These are phyloP conservation scores for Muntiacus muntjak DNA, from an alignment of 2,113 vertebrate genomes.

Conservation along the genomic window DNA sequence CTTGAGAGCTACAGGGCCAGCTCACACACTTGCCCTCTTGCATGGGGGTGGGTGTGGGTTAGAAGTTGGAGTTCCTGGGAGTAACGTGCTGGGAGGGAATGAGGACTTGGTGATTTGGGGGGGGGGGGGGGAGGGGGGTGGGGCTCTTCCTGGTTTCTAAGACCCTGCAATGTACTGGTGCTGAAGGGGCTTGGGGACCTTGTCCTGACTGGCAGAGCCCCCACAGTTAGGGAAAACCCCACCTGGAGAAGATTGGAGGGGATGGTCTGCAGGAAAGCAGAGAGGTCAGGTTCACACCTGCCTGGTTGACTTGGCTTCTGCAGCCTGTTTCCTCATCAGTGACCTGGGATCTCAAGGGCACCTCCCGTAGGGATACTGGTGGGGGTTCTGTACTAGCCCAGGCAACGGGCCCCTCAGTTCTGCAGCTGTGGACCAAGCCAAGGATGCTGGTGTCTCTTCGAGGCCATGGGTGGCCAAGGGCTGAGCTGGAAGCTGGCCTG, in stretches of 20 bases:
- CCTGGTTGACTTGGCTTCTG: background rate
- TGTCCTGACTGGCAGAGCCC: background rate
- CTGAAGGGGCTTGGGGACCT: background rate
- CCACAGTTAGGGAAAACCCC: background rate
- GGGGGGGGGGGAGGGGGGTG: background rate
- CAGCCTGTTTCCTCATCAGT: fast-evolving
- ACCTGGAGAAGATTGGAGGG: background rate
- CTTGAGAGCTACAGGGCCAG: background rate
- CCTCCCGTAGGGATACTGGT: background rate
- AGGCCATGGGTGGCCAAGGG: background rate
- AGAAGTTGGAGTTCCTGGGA: background rate
- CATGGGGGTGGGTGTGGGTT: fast-evolving
- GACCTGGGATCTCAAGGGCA: background rate
- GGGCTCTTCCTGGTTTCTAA: background rate
- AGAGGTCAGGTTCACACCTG: background rate
- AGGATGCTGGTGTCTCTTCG: fast-evolving
- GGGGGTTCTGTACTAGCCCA: background rate
- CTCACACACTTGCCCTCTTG: background rate
- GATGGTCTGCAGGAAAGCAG: background rate
- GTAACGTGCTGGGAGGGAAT: background rate
- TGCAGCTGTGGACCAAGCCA: too few species aligned
- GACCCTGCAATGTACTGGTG: background rate
- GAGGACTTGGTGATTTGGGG: background rate
- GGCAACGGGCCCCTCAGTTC: background rate
- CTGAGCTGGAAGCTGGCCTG: background rate